These are phyloP conservation scores for Drosophila merina DNA, from an alignment of 2,888 invertebrate species.

Conservation along the genomic window DNA sequence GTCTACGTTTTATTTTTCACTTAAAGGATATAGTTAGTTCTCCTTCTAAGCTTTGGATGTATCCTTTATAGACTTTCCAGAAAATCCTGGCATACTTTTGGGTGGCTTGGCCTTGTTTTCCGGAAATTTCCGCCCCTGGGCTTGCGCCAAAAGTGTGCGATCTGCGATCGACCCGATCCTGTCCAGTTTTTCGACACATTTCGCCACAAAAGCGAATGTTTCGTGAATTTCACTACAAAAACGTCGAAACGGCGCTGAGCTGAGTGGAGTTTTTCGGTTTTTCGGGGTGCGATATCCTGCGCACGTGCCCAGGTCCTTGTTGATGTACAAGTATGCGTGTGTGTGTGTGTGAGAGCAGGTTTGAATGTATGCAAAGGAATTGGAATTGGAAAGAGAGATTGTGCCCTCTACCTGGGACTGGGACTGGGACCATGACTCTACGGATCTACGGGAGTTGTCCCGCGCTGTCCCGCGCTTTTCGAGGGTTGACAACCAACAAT, in stretches of 20 bases:
- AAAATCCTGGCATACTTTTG: constrained; percentile 21
- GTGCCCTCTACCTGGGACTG: constrained; percentile 31
- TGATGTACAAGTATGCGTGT: constrained; percentile 29
- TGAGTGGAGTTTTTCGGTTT: constrained; percentile 8
- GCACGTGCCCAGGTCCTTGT: constrained; percentile 29
- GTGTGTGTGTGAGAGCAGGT: not conserved
- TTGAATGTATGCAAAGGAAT: constrained; percentile 18
- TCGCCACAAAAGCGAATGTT: constrained; percentile 24
- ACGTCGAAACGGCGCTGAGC: constrained; percentile 25
- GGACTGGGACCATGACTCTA: not conserved
- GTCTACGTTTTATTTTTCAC: too few relatives aligned
- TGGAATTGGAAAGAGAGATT: constrained; percentile 35
- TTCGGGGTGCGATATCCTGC: constrained; percentile 53
- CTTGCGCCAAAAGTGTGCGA: constrained; percentile 68
- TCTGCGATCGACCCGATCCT: constrained; percentile 36
- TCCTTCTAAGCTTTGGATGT: not conserved
- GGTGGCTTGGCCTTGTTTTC: constrained; percentile 2
- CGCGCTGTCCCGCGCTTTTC: constrained; percentile 35
- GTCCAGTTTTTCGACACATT: constrained; percentile 12
- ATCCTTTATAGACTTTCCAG: too few relatives aligned
- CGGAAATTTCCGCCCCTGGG: constrained; percentile 22
- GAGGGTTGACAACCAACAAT: constrained; percentile 37
- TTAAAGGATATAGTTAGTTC: too few relatives aligned
- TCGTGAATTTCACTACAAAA: constrained; percentile 43
- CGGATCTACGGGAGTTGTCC: not conserved